Evolutionary conservation across 2,888 invertebrate species (phyloP).

Genomic region (Allophyes oxyacanthae): DNA sequence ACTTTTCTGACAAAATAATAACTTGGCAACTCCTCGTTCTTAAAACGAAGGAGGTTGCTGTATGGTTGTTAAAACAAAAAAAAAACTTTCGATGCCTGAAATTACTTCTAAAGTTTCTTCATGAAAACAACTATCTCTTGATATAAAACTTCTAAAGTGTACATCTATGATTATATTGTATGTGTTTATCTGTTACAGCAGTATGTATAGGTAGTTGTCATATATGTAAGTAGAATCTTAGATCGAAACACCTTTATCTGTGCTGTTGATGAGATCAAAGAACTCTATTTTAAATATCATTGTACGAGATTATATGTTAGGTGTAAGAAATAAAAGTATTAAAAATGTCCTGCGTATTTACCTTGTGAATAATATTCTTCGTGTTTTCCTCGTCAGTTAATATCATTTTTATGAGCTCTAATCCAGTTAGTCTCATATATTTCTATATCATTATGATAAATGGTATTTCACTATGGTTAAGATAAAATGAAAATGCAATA

Average conservation of each 20-base stretch:
- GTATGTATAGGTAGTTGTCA: conserved; percentile 48
- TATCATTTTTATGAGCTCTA: too few species aligned
- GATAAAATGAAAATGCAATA: conserved; percentile 25
- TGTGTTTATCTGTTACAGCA: conserved; percentile 52
- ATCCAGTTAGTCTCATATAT: too few species aligned
- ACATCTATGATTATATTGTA: conserved; percentile 42
- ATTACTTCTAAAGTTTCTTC: conserved; percentile 13
- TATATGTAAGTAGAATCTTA: conserved; percentile 56
- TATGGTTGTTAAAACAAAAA: conserved; percentile 10
- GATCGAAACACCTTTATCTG: conserved; percentile 66
- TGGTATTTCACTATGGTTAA: too few species aligned
- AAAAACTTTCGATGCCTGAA: conserved; percentile 34
- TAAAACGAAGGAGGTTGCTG: conserved; percentile 14
- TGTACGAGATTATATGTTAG: conserved; percentile 86
- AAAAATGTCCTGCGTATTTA: conserved; percentile 53
- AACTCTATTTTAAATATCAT: conserved; percentile 88
- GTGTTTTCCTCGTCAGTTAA: too few species aligned
- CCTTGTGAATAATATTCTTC: not conserved
- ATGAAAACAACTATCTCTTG: conserved; percentile 22
- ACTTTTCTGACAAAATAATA: conserved; percentile 2
- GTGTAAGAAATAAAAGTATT: conserved; percentile 81
- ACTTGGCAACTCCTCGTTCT: conserved; percentile 22
- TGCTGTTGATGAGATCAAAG: conserved; percentile 80
- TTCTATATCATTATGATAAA: too few species aligned
- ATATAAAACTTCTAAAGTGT: conserved; percentile 31